These are phyloP conservation scores for Erythrocercus mccallii DNA, from an alignment of 2,113 vertebrate species.

Conservation along the genomic window DNA sequence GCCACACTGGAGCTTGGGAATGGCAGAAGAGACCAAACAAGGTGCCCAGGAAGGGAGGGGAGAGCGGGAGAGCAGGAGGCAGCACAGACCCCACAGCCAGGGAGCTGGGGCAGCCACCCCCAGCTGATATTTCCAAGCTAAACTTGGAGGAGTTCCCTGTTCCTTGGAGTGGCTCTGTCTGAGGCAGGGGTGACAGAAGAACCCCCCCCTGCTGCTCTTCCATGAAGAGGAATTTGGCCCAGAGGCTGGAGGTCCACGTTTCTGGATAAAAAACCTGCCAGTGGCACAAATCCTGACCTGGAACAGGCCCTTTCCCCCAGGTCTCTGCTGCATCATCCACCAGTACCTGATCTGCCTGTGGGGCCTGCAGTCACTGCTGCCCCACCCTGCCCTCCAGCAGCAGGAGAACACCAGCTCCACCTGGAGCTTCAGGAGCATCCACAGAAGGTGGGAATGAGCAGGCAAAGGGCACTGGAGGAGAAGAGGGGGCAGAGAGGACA, in stretches of 20 bases:
- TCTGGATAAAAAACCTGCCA: background rate
- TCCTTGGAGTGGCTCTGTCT: background rate
- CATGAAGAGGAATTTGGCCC: background rate
- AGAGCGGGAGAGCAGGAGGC: background rate
- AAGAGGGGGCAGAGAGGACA: background rate
- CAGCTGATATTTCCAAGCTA: fast-evolving
- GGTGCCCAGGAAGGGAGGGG: background rate
- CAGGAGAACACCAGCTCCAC: background rate
- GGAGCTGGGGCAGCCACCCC: background rate
- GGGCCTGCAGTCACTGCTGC: background rate
- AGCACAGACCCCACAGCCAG: background rate
- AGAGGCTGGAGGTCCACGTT: fast-evolving
- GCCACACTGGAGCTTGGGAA: background rate
- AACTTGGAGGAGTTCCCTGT: background rate
- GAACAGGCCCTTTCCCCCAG: background rate
- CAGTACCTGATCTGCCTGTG: fast-evolving
- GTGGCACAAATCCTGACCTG: background rate
- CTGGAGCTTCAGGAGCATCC: background rate
- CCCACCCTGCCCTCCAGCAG: background rate
- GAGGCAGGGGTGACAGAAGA: background rate
- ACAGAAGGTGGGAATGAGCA: background rate
- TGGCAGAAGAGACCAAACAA: background rate
- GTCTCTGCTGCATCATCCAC: background rate
- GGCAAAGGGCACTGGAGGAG: background rate
- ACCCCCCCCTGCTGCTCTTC: background rate